Evolutionary conservation across 1,140 invertebrate genomes (phyloP).

Genomic region (Melipona quadrifasciata): DNA sequence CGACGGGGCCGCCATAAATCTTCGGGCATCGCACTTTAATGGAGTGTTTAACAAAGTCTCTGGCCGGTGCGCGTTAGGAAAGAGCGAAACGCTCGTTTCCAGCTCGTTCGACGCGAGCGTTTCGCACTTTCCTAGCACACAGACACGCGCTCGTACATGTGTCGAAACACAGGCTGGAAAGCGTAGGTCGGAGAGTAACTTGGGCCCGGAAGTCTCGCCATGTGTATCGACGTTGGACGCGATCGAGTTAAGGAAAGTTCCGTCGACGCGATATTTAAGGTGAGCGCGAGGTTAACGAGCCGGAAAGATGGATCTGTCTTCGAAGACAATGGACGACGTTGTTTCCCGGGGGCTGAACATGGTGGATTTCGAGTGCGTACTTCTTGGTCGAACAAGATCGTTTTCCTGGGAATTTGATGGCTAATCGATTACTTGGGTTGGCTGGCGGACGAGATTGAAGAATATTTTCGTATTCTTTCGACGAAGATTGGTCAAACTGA

Average conservation of each 20-base stretch:
- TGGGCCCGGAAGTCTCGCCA: neutral
- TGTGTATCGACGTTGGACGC: constrained; percentile 21
- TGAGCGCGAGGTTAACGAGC: constrained; percentile 12
- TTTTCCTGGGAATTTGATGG: neutral
- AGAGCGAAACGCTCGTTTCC: neutral
- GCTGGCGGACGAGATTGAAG: neutral
- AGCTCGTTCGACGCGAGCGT: neutral
- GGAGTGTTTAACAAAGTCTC: constrained; percentile 43
- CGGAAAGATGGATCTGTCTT: constrained; percentile 23
- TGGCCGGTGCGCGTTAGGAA: neutral
- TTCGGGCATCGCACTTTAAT: constrained; percentile 31
- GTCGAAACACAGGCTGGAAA: too few relatives aligned
- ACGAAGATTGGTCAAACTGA: too few relatives aligned
- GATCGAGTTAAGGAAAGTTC: constrained; percentile 33
- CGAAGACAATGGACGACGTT: neutral
- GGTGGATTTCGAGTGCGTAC: neutral
- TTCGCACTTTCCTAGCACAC: too few relatives aligned
- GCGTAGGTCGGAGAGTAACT: neutral
- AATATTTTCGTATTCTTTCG: too few relatives aligned
- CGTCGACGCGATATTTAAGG: constrained; percentile 19
- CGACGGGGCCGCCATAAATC: constrained; percentile 20
- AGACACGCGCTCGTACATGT: too few relatives aligned
- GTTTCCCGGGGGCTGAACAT: neutral
- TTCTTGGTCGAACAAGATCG: too few relatives aligned
- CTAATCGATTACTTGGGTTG: neutral